A percentile compares a stretch with the other conserved stretches of the same genome.
These are phyloP conservation scores for Actinostola sp. DNA, from an alignment of 92 coral and sea anemone genomes.

Conservation along the genomic window DNA sequence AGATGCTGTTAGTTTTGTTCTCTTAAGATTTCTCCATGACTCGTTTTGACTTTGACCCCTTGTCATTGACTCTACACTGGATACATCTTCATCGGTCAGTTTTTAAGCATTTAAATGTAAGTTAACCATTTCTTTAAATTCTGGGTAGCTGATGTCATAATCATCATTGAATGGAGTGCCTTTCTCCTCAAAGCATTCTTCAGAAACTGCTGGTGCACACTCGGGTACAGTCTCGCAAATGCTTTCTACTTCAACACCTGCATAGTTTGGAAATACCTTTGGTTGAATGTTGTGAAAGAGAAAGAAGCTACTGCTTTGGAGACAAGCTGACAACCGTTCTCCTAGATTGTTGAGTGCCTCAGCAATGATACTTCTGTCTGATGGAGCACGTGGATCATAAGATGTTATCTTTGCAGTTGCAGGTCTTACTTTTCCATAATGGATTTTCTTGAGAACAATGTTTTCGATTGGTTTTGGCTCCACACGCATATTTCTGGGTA, in stretches of 20 bases:
- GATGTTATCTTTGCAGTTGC: slow-evolving; percentile 8
- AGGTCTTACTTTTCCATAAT: slow-evolving; percentile 37
- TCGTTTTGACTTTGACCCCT: slow-evolving; percentile 7
- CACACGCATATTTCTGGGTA: slow-evolving; percentile 46
- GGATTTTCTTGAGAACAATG: slow-evolving; percentile 39
- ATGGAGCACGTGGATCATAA: slow-evolving; percentile 39
- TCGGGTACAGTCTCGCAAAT: slow-evolving; percentile 26
- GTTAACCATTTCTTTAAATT: slow-evolving; percentile 24
- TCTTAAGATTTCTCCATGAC: slow-evolving; percentile 12
- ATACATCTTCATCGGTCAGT: slow-evolving; percentile 14
- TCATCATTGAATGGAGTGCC: slow-evolving; percentile 8
- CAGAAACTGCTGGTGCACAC: background rate
- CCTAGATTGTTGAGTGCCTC: background rate
- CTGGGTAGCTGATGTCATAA: slow-evolving; percentile 15
- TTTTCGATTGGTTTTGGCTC: slow-evolving; percentile 55
- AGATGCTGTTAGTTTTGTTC: slow-evolving; percentile 25
- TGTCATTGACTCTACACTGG: slow-evolving; percentile 10
- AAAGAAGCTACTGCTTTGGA: slow-evolving; percentile 9
- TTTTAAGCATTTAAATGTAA: background rate
- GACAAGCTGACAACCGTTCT: slow-evolving; percentile 3
- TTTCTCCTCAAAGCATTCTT: background rate
- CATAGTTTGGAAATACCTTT: background rate
- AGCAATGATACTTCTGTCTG: slow-evolving; percentile 2
- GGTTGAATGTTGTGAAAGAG: slow-evolving; percentile 9
- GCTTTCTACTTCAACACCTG: slow-evolving; percentile 22